Base-by-base conservation (phyloP, 2,888 invertebrate genomes). In the Anarsia innoxiella region DNA sequence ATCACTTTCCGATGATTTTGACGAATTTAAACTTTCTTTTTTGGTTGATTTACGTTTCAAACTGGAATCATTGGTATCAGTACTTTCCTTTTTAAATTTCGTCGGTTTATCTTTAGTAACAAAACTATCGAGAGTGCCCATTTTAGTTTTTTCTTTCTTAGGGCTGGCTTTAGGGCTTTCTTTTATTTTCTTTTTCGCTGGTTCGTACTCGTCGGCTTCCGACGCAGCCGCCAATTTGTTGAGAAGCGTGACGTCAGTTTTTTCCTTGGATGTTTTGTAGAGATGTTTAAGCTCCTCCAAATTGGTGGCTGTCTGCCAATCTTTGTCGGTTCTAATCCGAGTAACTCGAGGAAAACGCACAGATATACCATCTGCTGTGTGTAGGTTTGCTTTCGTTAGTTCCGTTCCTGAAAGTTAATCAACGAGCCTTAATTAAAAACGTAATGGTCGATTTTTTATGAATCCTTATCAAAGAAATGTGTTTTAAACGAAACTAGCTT, bases 351-450 rank as follows among this genome's bases (percentile, higher is more conserved):
- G 97, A 80, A 97, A 97, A 36, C 97, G 86, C 30, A 97, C 94
- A 2, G 97, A 97, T 56, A 98, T 96, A 1, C 97, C 96, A 54
- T 93, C 91, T 0, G 97, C 97, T 1, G 97, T 97, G 64, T 98
- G 97, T 3, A 92, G 88, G 39, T 91, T 91, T 2, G 93, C 91
- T 66, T 91, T 90, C 1, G 93, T 91, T 48, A 93, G 88, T 69
- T 93, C 93, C 0, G 93, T 93, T 0, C 93, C 89, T 85, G 64
- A 11, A 64, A 34, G 10, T 10, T n/a, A n/a, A n/a, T n/a, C n/a
- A n/a, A n/a, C n/a, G n/a, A n/a, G n/a, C n/a, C n/a, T n/a, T n/a
- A n/a, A n/a, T n/a, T n/a, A n/a, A n/a, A n/a, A n/a, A n/a, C n/a
- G n/a, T n/a, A n/a, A n/a, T n/a, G n/a, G n/a, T n/a, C n/a, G n/a